phyloP scores from a whole-genome alignment of 2,113 vertebrate genomes.

The Oncorhynchus keta region DNA sequence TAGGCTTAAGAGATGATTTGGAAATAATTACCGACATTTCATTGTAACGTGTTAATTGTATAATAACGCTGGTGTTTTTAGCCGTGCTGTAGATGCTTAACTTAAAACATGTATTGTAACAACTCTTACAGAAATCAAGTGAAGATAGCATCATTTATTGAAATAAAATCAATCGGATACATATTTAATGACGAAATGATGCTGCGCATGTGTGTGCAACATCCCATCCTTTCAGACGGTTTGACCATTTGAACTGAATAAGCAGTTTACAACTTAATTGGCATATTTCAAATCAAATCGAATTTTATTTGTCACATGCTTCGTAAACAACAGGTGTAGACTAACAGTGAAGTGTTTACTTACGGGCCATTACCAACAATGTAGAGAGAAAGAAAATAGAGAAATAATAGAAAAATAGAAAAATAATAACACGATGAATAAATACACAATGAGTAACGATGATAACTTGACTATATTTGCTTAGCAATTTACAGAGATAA shows the following conservation, averaged over 20 bases:
- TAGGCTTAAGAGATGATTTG: not conserved
- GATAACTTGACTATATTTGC: not conserved
- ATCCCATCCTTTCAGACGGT: not conserved
- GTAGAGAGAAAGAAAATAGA: no score
- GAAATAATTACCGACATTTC: not conserved
- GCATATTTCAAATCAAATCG: not conserved
- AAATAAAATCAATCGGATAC: conserved; percentile 33
- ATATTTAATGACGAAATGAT: conserved; percentile 53
- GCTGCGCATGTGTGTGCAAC: conserved; percentile 38
- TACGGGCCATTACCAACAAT: no score
- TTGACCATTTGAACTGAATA: not conserved
- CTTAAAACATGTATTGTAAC: not conserved
- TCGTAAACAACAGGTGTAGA: no score
- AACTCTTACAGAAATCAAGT: not conserved
- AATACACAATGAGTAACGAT: no score
- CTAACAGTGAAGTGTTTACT: no score
- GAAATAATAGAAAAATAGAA: no score
- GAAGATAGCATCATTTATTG: conserved; percentile 22
- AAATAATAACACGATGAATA: no score
- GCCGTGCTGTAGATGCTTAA: not conserved
- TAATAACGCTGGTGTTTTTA: not conserved
- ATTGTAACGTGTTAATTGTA: not conserved
- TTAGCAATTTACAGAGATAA: not conserved
- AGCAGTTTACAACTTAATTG: not conserved
- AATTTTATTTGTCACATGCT: not conserved